Percentiles rank a stretch among this genome's conserved stretches.
These are phyloP conservation scores for Hyles lineata DNA, from an alignment of 2,888 invertebrate species.

Conservation along the genomic window DNA sequence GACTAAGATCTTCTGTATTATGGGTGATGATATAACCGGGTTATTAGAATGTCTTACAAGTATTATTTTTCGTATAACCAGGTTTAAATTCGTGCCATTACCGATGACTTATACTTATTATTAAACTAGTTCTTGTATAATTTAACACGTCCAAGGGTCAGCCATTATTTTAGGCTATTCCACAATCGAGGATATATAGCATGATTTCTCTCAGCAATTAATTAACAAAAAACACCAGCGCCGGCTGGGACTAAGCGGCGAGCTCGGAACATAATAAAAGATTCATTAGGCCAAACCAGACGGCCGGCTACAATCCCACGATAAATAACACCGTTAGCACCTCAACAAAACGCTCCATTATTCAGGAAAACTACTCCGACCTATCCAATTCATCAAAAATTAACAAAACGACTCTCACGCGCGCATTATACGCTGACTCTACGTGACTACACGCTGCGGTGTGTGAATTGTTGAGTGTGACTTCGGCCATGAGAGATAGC, in stretches of 20 bases:
- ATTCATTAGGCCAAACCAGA: slow-evolving; percentile 26
- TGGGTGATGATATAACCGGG: too few relatives aligned
- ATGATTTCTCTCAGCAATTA: slow-evolving; percentile 3
- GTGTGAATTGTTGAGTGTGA: slow-evolving; percentile 23
- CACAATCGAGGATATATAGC: not conserved
- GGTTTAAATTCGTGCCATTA: too few relatives aligned
- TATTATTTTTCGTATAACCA: too few relatives aligned
- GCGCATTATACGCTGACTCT: slow-evolving; percentile 46
- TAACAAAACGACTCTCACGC: slow-evolving; percentile 55
- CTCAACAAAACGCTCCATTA: slow-evolving; percentile 47
- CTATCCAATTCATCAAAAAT: slow-evolving; percentile 63
- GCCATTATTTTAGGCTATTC: not conserved
- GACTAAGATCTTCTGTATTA: too few relatives aligned
- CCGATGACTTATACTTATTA: too few relatives aligned
- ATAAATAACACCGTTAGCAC: slow-evolving; percentile 51
- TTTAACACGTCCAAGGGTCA: too few relatives aligned
- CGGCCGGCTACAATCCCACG: slow-evolving; percentile 33
- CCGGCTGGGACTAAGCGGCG: slow-evolving; percentile 13
- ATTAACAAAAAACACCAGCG: slow-evolving; percentile 16
- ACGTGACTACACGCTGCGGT: slow-evolving; percentile 42
- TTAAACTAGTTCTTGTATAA: too few relatives aligned
- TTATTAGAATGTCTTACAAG: too few relatives aligned
- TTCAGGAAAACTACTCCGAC: slow-evolving; percentile 56
- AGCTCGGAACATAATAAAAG: slow-evolving; percentile 21
- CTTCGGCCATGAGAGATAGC: slow-evolving; percentile 22